A percentile compares a stretch with the other conserved stretches of the same genome.
Conservation (phyloP, 2,797 vertebrate species). For the Hydrophis major region DNA sequence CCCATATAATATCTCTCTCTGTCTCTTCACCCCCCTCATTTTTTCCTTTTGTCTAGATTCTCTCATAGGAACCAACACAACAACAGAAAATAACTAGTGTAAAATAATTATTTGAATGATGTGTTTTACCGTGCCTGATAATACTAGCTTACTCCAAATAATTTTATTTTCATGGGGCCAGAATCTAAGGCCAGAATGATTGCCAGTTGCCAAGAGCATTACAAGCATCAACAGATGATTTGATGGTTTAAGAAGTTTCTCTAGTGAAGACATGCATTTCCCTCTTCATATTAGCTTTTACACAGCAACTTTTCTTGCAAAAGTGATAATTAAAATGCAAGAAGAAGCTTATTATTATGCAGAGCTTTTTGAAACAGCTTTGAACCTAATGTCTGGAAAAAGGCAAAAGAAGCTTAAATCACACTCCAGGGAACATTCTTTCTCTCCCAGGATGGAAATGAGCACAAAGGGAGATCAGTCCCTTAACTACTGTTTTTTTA, state of each 20-base stretch:
- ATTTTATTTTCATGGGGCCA: neutral
- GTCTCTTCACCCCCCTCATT: neutral
- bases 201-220: neutral
- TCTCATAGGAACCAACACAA: conserved; percentile 2
- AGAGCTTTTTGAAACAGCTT: conserved; percentile 13
- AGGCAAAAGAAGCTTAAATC: conserved; percentile 11
- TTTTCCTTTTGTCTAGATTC: neutral
- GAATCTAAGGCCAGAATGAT: neutral
- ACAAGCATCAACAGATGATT: neutral
- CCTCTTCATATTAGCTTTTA: neutral
- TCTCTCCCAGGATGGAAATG: conserved; percentile 12
- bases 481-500: neutral
- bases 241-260: neutral
- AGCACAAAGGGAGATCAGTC: neutral
- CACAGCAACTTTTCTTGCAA: neutral
- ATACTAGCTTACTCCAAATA: conserved; percentile 4
- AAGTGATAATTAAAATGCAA: neutral
- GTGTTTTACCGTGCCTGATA: neutral
- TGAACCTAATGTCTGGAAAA: conserved; percentile 29
- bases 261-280: neutral
- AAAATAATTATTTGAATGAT: conserved; percentile 1
- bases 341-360: conserved; percentile 18
- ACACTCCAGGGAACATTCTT: conserved; percentile 23
- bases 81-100: neutral
- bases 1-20: neutral